Evolutionary conservation across 2,888 invertebrate genomes (phyloP).

Genomic region (Tinea pellionella): DNA sequence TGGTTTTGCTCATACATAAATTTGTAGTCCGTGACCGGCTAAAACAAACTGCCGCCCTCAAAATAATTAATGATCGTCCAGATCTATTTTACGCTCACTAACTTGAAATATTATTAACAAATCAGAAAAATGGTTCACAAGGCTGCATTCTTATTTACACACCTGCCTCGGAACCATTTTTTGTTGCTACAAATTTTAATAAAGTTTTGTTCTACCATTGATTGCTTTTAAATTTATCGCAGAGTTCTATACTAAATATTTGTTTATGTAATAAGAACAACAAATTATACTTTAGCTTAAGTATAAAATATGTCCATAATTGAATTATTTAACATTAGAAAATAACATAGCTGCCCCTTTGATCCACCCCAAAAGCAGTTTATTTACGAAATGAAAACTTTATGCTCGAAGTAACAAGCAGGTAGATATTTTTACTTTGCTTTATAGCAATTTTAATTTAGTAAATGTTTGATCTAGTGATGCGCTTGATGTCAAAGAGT

Average conservation of each 20-base stretch:
- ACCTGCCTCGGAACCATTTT: slow-evolving; percentile 35
- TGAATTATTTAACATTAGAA: slow-evolving; percentile 2
- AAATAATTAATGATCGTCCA: slow-evolving; percentile 60
- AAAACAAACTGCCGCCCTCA: slow-evolving; percentile 56
- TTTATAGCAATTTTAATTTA: slow-evolving; percentile 4
- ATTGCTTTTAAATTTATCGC: neutral
- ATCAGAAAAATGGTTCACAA: slow-evolving; percentile 34
- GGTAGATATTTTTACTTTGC: neutral
- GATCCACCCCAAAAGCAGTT: slow-evolving; percentile 5
- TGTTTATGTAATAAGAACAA: neutral
- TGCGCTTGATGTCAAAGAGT: slow-evolving; percentile 50
- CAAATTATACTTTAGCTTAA: neutral
- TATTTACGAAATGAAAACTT: slow-evolving; percentile 11
- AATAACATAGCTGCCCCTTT: neutral
- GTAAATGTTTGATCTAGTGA: slow-evolving; percentile 41
- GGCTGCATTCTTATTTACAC: slow-evolving; percentile 25
- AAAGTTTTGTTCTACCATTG: slow-evolving; percentile 12
- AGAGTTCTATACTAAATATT: neutral
- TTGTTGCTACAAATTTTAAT: slow-evolving; percentile 15
- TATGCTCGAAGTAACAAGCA: slow-evolving; percentile 3
- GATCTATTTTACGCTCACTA: slow-evolving; percentile 59
- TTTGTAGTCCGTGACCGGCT: slow-evolving; percentile 54
- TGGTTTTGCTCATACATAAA: slow-evolving; percentile 59
- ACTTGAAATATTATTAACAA: slow-evolving; percentile 49
- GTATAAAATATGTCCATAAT: neutral